phyloP scores from a whole-genome alignment of 1,140 invertebrate genomes.

The Arion vulgaris region DNA sequence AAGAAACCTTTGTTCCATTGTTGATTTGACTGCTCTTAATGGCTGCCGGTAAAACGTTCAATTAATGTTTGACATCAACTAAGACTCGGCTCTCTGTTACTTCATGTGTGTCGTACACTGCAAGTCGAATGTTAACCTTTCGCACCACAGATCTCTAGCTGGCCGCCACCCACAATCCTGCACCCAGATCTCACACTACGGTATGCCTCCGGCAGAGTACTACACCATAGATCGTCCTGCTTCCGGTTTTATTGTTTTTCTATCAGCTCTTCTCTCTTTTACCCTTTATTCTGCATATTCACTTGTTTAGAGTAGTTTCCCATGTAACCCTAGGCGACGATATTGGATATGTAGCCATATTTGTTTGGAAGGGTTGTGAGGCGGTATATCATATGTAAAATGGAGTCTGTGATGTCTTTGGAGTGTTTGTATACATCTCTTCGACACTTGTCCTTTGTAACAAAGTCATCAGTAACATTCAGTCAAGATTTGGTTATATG shows the following conservation, averaged over 20 bases:
- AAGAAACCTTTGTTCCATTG: too few species aligned
- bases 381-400: not conserved
- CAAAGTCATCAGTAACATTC: not conserved
- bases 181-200: not conserved
- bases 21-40: too few species aligned
- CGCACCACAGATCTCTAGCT: not conserved
- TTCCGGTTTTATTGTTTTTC: too few species aligned
- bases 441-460: not conserved
- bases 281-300: not conserved
- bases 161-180: not conserved
- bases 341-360: slow-evolving; percentile 5
- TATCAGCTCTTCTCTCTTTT: not conserved
- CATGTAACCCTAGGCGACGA: not conserved
- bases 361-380: not conserved
- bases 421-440: not conserved
- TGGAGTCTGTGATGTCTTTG: not conserved
- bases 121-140: not conserved
- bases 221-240: too few species aligned
- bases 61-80: too few species aligned
- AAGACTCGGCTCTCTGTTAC: not conserved
- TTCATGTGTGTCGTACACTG: not conserved
- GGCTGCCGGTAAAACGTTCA: too few species aligned
- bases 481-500: too few species aligned
- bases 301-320: not conserved
- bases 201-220: not conserved